Conservation (phyloP, 1,140 invertebrate genomes). For the Pristionchus pacificus region DNA sequence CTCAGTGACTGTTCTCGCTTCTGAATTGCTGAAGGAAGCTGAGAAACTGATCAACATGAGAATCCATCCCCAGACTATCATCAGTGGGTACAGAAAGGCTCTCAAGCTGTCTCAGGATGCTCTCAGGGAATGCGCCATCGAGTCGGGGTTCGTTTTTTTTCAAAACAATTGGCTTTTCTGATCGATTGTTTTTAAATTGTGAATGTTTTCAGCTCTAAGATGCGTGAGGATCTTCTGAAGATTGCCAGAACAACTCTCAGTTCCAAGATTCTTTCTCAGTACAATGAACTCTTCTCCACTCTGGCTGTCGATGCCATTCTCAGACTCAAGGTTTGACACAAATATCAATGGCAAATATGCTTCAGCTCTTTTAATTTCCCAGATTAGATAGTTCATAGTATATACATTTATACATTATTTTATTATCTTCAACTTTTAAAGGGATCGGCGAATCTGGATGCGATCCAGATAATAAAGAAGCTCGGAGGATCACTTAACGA, state of each 20-base stretch:
- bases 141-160: conserved; percentile 66
- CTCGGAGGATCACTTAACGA: conserved; percentile 83
- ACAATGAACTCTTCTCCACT: conserved; percentile 92
- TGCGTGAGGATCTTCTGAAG: conserved; percentile 85
- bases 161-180: conserved; percentile 21
- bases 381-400: neutral
- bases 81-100: conserved; percentile 86
- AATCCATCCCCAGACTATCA: conserved; percentile 96
- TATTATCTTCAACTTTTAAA: conserved; percentile 69
- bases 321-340: conserved; percentile 61
- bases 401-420: neutral
- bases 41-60: conserved; percentile 88
- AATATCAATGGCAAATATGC: neutral
- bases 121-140: conserved; percentile 71
- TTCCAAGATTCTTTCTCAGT: conserved; percentile 94
- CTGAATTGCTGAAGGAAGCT: conserved; percentile 88
- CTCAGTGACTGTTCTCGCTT: conserved; percentile 91
- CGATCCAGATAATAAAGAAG: conserved; percentile 97
- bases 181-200: conserved; percentile 10
- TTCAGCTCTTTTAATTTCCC: conserved; percentile 3
- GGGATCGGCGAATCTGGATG: conserved; percentile 86
- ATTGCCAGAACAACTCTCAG: conserved; percentile 95
- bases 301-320: conserved; percentile 91
- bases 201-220: conserved; percentile 65
- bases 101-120: conserved; percentile 76